phyloP scores from a whole-genome alignment of 2,113 vertebrate species.

The Pandion haliaetus region DNA sequence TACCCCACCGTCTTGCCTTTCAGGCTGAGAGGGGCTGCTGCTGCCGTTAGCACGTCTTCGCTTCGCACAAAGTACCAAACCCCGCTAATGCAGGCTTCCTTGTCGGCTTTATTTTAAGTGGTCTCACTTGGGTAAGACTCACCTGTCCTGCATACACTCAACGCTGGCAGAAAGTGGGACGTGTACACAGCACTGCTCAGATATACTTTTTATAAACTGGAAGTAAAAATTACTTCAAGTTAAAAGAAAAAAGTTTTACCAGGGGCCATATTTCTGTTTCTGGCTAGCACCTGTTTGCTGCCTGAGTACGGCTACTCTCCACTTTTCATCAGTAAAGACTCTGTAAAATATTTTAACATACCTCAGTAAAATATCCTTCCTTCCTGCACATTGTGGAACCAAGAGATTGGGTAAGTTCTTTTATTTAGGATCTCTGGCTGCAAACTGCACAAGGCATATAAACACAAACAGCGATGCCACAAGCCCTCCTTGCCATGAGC shows the following conservation, averaged over 20 bases:
- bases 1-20: neutral
- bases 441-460: neutral
- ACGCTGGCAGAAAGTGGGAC: neutral
- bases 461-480: rapidly evolving
- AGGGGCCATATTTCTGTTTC: neutral
- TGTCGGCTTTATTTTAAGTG: rapidly evolving
- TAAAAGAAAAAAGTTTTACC: neutral
- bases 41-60: rapidly evolving
- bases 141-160: neutral
- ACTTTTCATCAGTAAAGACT: neutral
- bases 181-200: neutral
- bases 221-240: neutral
- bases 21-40: neutral
- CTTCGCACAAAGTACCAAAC: neutral
- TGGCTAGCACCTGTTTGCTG: neutral
- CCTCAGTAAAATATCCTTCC: neutral
- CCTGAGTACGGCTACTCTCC: rapidly evolving
- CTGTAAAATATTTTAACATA: neutral
- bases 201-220: neutral
- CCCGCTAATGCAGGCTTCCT: neutral
- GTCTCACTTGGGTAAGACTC: neutral
- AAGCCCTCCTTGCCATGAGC: neutral
- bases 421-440: neutral
- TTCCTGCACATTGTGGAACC: neutral
- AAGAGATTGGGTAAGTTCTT: neutral